Evolutionary conservation across 1,140 invertebrate species (phyloP), one percentile per base, ranked within the genome.

Genomic region (Eueides isabella): DNA sequence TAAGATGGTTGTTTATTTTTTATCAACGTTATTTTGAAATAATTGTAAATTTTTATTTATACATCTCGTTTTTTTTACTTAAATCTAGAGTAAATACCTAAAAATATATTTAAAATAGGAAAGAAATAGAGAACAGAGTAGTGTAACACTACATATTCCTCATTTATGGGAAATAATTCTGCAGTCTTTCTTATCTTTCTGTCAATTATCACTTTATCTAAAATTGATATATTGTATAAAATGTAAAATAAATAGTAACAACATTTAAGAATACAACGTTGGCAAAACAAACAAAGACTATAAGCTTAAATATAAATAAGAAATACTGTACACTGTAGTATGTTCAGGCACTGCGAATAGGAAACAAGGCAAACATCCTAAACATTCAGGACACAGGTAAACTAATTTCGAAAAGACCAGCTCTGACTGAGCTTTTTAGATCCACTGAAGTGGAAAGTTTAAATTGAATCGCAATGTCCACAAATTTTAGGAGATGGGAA

Each of bases 341-440:
- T 26, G 11, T 19, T 23, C 48, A 0, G 48, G 23, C 5, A 55
- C 48, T 26, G 23, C 23, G 23, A 4, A 23, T 26, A 26, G 48
- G 48, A 55, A 55, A 26, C 48, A n/a, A 55, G 48, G 23, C 12
- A 55, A 55, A 55, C 48, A 55, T 55, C 26, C 48, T 23, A 55
- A 23, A 26, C 48, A 26, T 16, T 44, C 5, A 16, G 23, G 9
- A 55, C 48, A 14, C 19, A 55, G 48, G 26, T 55, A 55, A 55
- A 55, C 48, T 55, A 55, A 55, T 55, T 55, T 55, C n/a, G n/a
- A 48, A 48, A 48, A 48, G 41, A 48, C 41, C n/a, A 44, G 41
- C 41, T n/a, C n/a, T 44, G 41, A 44, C 19, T 55, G 19, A 23
- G 48, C 48, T 55, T 23, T 38, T 55, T n/a, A 55, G 9, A 55